Evolutionary conservation across 2,797 vertebrate genomes (phyloP).

Genomic region (Argya squamiceps): DNA sequence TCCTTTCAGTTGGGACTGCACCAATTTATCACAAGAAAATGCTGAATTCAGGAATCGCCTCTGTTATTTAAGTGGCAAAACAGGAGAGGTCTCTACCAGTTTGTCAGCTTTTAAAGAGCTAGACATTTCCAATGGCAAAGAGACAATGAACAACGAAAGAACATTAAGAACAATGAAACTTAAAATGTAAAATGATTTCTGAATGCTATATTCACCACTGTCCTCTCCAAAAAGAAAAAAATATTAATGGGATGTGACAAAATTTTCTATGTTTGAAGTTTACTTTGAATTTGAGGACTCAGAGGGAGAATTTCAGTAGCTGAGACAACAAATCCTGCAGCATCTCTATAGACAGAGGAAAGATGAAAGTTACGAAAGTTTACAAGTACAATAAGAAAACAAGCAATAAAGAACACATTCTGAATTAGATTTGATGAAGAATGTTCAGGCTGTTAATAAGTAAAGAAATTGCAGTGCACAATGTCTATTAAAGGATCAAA

Average conservation of each 20-base stretch:
- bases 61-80: background rate
- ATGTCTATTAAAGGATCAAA: constrained; percentile 54
- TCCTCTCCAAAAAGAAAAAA: background rate
- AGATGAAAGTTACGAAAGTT: constrained; percentile 39
- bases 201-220: background rate
- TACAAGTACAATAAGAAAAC: constrained; percentile 17
- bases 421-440: constrained; percentile 25
- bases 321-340: background rate
- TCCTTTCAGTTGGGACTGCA: background rate
- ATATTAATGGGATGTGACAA: background rate
- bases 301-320: background rate
- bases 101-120: background rate
- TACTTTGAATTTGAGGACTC: constrained; percentile 1
- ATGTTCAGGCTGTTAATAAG: background rate
- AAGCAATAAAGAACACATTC: background rate
- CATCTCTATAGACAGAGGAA: background rate
- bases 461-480: background rate
- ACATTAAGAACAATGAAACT: background rate
- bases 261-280: background rate
- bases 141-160: no score
- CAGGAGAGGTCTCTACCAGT: background rate
- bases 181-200: background rate
- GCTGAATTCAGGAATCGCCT: background rate
- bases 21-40: background rate
- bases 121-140: background rate